A percentile compares a stretch with the other conserved stretches of the same genome.
phyloP scores from a whole-genome alignment of 2,888 invertebrate genomes.

The Drosophila vallismaia region DNA sequence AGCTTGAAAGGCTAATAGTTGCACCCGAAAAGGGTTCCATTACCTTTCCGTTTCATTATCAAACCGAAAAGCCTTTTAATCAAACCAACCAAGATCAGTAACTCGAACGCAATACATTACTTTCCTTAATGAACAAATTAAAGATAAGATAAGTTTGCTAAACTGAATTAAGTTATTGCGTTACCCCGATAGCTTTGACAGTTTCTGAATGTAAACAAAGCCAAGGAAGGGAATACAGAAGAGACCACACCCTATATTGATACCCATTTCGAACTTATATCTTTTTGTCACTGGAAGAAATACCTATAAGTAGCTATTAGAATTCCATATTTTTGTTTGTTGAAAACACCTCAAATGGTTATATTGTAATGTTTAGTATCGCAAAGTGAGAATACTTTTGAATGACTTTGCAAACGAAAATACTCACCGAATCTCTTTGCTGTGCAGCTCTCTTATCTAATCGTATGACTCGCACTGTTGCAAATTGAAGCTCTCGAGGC shows the following conservation, averaged over 20 bases:
- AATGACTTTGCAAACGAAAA: not conserved
- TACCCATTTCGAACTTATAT: constrained; percentile 2
- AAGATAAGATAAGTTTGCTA: constrained; percentile 24
- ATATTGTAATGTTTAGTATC: too few relatives aligned
- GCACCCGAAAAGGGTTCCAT: too few relatives aligned
- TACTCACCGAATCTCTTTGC: not conserved
- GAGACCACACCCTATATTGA: constrained; percentile 13
- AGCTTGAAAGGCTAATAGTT: too few relatives aligned
- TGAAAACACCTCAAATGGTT: too few relatives aligned
- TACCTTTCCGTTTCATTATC: too few relatives aligned
- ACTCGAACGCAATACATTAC: not conserved
- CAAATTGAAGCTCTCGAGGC: constrained; percentile 42
- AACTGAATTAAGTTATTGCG: constrained; percentile 17
- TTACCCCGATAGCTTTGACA: constrained; percentile 8
- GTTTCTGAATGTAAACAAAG: constrained; percentile 26
- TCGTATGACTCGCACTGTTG: constrained; percentile 25
- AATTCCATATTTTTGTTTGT: too few relatives aligned
- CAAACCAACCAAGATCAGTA: constrained; percentile 16
- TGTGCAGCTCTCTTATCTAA: constrained; percentile 22
- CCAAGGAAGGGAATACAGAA: not conserved
- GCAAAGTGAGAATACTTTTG: not conserved
- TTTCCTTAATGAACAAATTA: not conserved
- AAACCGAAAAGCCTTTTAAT: not conserved
- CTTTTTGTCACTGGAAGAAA: constrained; percentile 13
- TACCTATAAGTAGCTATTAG: not conserved